A percentile compares a stretch with the other conserved stretches of the same genome.
Evolutionary conservation across 2,888 invertebrate species (phyloP).

Genomic region (Dexiosoma caninum): DNA sequence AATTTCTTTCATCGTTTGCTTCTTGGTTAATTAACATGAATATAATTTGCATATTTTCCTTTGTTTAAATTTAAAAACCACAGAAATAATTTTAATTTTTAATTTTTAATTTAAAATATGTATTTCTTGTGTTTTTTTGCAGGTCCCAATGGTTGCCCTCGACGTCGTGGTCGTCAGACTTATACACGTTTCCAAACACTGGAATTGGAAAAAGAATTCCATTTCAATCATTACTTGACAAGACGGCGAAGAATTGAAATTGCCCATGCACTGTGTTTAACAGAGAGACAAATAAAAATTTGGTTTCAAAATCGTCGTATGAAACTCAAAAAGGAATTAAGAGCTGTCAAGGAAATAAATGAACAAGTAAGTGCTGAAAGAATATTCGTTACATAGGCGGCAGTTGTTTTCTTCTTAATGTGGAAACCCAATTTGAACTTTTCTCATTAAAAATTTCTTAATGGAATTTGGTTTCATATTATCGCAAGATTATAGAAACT

Average conservation of each 20-base stretch:
- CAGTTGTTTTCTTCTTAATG: too few species aligned
- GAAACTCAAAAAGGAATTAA: conserved; percentile 97
- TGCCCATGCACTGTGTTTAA: conserved; percentile 95
- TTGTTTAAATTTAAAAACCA: not conserved
- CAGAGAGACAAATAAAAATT: conserved; percentile 97
- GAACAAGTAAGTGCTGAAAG: conserved; percentile 81
- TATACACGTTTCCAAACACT: conserved; percentile 99
- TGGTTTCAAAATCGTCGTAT: conserved; percentile 98
- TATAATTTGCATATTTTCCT: conserved; percentile 42
- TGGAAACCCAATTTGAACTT: too few species aligned
- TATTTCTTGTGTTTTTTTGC: conserved; percentile 74
- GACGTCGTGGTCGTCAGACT: conserved; percentile 96
- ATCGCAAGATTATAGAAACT: too few species aligned
- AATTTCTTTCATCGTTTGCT: conserved; percentile 21
- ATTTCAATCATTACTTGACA: conserved; percentile 98
- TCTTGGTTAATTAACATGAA: conserved; percentile 40
- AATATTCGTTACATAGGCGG: too few species aligned
- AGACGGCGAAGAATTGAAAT: conserved; percentile 97
- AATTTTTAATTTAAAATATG: not conserved
- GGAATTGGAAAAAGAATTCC: conserved; percentile 98
- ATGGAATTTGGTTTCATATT: too few species aligned
- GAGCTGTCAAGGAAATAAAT: conserved; percentile 96
- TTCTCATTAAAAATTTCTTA: too few species aligned
- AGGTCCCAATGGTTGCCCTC: conserved; percentile 97
- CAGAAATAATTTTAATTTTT: not conserved